Evolutionary conservation across 2,113 vertebrate genomes (phyloP).

Genomic region (Boulengeromyrus knoepffleri): DNA sequence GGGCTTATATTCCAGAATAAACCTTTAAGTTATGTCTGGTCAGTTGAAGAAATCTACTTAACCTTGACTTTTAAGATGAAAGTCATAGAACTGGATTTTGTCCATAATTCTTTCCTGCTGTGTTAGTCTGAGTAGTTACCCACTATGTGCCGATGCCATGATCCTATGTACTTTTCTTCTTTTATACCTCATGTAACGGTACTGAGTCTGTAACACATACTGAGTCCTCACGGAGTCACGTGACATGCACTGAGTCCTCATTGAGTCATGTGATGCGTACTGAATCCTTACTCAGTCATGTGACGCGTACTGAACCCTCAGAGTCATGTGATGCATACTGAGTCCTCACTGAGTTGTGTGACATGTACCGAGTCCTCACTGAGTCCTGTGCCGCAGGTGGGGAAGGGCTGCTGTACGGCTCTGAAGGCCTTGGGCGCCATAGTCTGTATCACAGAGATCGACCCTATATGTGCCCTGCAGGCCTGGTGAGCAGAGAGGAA

Average conservation of each 20-base stretch:
- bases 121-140: background rate
- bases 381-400: conserved; percentile 64
- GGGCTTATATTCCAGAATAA: background rate
- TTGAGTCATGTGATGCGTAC: background rate
- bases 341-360: background rate
- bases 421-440: conserved; percentile 92
- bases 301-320: background rate
- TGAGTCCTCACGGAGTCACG: background rate
- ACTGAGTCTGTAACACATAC: background rate
- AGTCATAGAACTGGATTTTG: background rate
- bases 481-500: conserved; percentile 74
- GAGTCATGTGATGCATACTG: background rate
- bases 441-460: conserved; percentile 94
- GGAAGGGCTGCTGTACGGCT: conserved; percentile 94
- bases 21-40: background rate
- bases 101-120: background rate
- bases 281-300: background rate
- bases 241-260: background rate
- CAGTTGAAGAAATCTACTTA: background rate
- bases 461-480: conserved; percentile 95
- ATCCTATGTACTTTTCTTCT: background rate
- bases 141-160: background rate
- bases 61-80: background rate
- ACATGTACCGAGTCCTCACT: background rate
- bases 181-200: background rate